Conservation (phyloP, 2,888 invertebrate genomes). For the Lysandra bellargus region DNA sequence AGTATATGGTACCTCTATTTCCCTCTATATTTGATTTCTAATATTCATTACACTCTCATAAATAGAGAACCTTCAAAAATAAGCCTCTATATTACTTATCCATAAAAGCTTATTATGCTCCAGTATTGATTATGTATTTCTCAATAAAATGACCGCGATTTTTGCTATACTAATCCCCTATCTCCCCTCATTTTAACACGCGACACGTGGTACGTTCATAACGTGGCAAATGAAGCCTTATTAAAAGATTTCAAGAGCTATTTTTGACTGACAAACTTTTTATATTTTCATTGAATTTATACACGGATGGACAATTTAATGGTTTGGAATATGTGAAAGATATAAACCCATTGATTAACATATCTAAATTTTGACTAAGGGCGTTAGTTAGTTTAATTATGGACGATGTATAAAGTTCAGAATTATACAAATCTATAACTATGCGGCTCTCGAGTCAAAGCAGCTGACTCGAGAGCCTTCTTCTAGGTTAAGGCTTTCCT, state of each 20-base stretch:
- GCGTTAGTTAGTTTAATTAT: too few relatives aligned
- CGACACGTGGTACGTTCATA: slow-evolving; percentile 41
- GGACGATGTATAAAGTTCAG: too few relatives aligned
- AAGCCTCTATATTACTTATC: too few relatives aligned
- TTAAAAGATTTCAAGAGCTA: neutral
- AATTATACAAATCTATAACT: too few relatives aligned
- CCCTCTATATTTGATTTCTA: too few relatives aligned
- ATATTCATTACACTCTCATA: too few relatives aligned
- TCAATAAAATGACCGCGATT: slow-evolving; percentile 9
- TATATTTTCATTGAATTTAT: neutral
- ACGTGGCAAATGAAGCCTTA: neutral
- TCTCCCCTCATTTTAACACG: slow-evolving; percentile 38
- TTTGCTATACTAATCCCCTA: slow-evolving; percentile 27
- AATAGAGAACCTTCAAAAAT: too few relatives aligned
- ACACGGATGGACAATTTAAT: neutral
- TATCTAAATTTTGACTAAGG: neutral
- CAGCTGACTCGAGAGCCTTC: too few relatives aligned
- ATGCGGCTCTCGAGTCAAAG: too few relatives aligned
- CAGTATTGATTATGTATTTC: neutral
- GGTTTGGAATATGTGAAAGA: slow-evolving; percentile 10
- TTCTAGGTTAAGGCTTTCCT: too few relatives aligned
- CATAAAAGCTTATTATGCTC: neutral
- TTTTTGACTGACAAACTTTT: neutral
- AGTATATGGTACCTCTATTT: too few relatives aligned
- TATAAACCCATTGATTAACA: neutral